Evolutionary conservation across 1,140 invertebrate genomes (phyloP).

Genomic region (Zaprionus ghesquierei): DNA sequence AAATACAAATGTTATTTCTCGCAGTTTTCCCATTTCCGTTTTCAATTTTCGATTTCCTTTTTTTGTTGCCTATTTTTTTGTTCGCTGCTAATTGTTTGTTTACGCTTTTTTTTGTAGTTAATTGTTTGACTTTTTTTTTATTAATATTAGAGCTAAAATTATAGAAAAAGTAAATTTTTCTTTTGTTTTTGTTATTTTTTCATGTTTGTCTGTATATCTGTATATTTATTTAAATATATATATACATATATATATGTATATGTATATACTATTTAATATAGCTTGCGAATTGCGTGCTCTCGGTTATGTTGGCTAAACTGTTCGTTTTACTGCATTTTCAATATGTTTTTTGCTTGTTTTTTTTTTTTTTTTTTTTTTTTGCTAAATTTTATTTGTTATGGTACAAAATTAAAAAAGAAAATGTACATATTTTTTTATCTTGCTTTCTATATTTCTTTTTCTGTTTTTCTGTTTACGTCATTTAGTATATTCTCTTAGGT

Average conservation of each 20-base stretch:
- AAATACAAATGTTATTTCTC: conserved; percentile 27
- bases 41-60: neutral
- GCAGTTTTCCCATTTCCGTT: neutral
- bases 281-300: conserved; percentile 31
- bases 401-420: conserved; percentile 28
- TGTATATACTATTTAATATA: conserved; percentile 23
- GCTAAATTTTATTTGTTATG: conserved; percentile 10
- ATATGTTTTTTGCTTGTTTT: conserved; percentile 10
- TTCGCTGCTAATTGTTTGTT: conserved; percentile 37
- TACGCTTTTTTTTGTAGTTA: conserved; percentile 30
- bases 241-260: conserved; percentile 14
- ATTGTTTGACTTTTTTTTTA: conserved; percentile 37
- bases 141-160: conserved; percentile 32
- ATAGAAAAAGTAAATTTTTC: conserved; percentile 8
- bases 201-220: neutral
- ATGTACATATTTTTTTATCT: conserved; percentile 8
- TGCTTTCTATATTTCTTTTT: conserved; percentile 17
- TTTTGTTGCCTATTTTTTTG: conserved; percentile 13
- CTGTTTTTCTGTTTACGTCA: conserved; percentile 1
- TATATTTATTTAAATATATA: conserved; percentile 24
- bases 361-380: neutral
- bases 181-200: neutral
- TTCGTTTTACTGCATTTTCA: conserved; percentile 2
- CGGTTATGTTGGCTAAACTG: conserved; percentile 14
- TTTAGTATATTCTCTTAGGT: neutral